These are phyloP conservation scores for Azorinus chamasolen DNA, from an alignment of 2,888 invertebrate genomes.

Conservation along the genomic window DNA sequence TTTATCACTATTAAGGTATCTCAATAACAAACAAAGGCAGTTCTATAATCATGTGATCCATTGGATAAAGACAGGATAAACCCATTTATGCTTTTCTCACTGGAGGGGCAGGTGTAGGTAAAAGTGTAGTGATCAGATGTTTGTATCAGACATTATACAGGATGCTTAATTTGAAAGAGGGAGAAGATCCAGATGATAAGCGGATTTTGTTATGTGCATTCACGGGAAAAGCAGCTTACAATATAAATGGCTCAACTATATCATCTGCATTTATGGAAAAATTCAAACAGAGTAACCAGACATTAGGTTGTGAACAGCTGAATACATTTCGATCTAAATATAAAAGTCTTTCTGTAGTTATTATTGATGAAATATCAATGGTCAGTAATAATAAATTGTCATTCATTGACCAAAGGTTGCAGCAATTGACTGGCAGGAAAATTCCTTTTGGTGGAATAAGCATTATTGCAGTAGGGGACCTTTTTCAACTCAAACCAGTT, in stretches of 20 bases:
- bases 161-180: constrained; percentile 41
- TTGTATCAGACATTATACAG: constrained; percentile 56
- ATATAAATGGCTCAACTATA: constrained; percentile 30
- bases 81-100: constrained; percentile 59
- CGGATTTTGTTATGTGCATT: constrained; percentile 56
- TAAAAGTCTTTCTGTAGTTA: constrained; percentile 55
- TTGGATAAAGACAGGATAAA: constrained; percentile 51
- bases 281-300: constrained; percentile 34
- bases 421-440: constrained; percentile 52
- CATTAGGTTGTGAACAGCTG: constrained; percentile 44
- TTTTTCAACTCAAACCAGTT: constrained; percentile 64
- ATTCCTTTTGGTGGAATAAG: constrained; percentile 58
- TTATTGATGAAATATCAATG: constrained; percentile 66
- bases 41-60: constrained; percentile 54
- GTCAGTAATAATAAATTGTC: constrained; percentile 53
- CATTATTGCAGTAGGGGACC: constrained; percentile 65
- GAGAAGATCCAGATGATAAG: constrained; percentile 54
- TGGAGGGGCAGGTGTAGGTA: constrained; percentile 60
- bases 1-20: constrained; percentile 21
- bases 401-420: constrained; percentile 58
- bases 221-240: constrained; percentile 50
- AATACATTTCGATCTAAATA: constrained; percentile 60
- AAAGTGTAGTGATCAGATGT: constrained; percentile 59
- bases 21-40: constrained; percentile 49
- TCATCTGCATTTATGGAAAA: constrained; percentile 30